Conservation (phyloP, 2,888 invertebrate genomes). For the Ectemnius lituratus region DNA sequence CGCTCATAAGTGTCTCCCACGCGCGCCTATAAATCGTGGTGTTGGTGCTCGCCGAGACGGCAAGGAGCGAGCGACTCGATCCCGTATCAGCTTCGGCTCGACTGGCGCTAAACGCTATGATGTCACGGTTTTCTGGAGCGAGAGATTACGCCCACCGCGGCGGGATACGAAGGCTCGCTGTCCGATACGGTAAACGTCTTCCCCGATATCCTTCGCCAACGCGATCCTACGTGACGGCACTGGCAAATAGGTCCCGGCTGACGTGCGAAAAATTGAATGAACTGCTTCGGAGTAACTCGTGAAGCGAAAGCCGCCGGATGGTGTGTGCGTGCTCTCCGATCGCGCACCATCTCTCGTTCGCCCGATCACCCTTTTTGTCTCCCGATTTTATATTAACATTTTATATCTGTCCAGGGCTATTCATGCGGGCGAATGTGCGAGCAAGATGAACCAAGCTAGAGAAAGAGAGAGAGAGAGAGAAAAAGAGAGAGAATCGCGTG, state of each 20-base stretch:
- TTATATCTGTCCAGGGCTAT: too few relatives aligned
- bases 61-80: constrained; percentile 31
- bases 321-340: too few relatives aligned
- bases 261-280: constrained; percentile 5
- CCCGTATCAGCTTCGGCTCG: constrained; percentile 32
- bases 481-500: constrained; percentile 2
- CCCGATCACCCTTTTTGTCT: too few relatives aligned
- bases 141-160: constrained; percentile 23
- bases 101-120: constrained; percentile 41
- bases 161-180: constrained; percentile 17
- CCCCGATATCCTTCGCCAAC: constrained; percentile 2
- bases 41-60: constrained; percentile 35
- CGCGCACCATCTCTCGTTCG: too few relatives aligned
- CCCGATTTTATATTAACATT: too few relatives aligned
- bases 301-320: not conserved
- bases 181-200: constrained; percentile 24
- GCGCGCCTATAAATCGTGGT: constrained; percentile 43
- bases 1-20: constrained; percentile 52
- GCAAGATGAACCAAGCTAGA: too few relatives aligned
- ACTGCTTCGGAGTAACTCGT: not conserved
- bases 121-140: constrained; percentile 45
- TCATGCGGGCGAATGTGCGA: too few relatives aligned
- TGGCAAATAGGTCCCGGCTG: not conserved
- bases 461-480: not conserved
- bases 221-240: not conserved